Percentiles rank a stretch among this genome's conserved stretches.
Conservation (phyloP, 2,113 vertebrate genomes). For the Laticauda colubrina region DNA sequence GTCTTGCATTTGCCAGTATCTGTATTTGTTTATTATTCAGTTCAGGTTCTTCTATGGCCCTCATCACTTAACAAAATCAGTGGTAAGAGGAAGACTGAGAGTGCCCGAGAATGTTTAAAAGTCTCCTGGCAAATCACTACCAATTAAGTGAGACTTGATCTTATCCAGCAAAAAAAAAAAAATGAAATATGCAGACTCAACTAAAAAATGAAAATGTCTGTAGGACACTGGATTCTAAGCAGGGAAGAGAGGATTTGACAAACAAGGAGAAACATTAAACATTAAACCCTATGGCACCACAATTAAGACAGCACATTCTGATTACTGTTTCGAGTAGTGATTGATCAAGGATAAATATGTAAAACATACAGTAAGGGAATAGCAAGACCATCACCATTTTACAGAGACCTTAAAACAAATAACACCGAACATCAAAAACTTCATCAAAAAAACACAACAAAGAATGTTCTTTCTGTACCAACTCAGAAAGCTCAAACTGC, state of each 20-base stretch:
- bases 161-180: conserved; percentile 18
- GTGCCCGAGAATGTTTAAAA: conserved; percentile 33
- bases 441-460: too few species aligned
- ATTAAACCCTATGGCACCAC: conserved; percentile 59
- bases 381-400: conserved; percentile 67
- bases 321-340: conserved; percentile 70
- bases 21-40: conserved; percentile 19
- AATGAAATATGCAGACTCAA: conserved; percentile 50
- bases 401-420: conserved; percentile 67
- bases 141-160: conserved; percentile 45
- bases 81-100: not conserved
- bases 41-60: not conserved
- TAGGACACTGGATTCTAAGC: conserved; percentile 24
- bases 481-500: too few species aligned
- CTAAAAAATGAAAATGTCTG: conserved; percentile 64
- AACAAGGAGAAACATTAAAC: conserved; percentile 59
- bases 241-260: conserved; percentile 47
- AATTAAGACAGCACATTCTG: conserved; percentile 68
- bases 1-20: conserved; percentile 17
- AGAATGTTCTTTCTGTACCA: too few species aligned
- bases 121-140: conserved; percentile 35
- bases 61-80: not conserved
- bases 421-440: not conserved
- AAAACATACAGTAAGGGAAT: conserved; percentile 67
- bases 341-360: conserved; percentile 67